Base-by-base conservation (phyloP, 2,888 invertebrate genomes). In the Caenorhabditis imperialis region DNA sequence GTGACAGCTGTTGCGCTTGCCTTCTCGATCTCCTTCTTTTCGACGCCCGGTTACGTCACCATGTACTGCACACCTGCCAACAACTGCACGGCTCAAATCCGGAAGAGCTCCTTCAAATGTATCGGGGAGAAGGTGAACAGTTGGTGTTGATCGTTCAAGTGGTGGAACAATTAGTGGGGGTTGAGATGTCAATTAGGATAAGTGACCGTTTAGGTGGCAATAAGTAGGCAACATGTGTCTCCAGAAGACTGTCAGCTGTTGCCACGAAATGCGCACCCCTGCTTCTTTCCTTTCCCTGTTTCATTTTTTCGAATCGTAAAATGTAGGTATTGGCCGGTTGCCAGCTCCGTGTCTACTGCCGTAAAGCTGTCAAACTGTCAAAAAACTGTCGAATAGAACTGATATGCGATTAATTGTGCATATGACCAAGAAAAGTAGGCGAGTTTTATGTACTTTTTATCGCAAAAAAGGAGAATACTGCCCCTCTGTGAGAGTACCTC, bases 1-100 rank as follows among this genome's bases (percentile, higher is more conserved):
- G 35, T 62, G 47, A 48, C 71, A 71, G 71, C 61, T 71, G 71
- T 71, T 71, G 61, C 71, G 71, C 71, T 38, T 61, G n/a, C n/a
- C n/a, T 51, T 50, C 70, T 37, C 44, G 37, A 38, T 44, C 53
- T 40, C 45, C 37, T 48, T 45, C 51, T 48, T 47, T 58, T 44
- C 51, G 53, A 60, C 69, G 37, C 69, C 53, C 37, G 8, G 37
- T 71, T 71, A 50, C 71, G 55, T 71, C 47, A 71, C 44, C 50
- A 33, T 55, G 55, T 44, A 57, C 61, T 50, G 44, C 54, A 48
- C 71, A 71, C 62, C 71, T 71, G 71, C 62, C 57, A 62, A 55
- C 71, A 71, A 71, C 55, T 71, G 71, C 35, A 40, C 50, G 42
- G 42, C 30, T 40, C 40, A 16, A 12, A 44, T 30, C 42, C 23